Evolutionary conservation across 2,888 invertebrate genomes (phyloP).

Genomic region (Deilephila elpenor): DNA sequence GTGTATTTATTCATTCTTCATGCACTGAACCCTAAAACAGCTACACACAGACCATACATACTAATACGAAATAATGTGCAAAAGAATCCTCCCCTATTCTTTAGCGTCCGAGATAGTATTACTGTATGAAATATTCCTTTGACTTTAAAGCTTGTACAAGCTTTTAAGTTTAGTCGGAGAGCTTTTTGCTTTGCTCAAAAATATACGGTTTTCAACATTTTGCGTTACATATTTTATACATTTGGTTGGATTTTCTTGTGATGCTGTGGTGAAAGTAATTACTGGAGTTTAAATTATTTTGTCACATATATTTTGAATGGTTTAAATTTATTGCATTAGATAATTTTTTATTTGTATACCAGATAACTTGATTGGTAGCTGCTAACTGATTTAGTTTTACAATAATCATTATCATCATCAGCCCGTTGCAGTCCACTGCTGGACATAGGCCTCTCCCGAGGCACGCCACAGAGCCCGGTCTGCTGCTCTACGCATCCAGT

Average conservation of each 20-base stretch:
- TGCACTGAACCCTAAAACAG: background rate
- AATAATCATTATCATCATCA: too few relatives aligned
- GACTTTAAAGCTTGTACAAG: conserved; percentile 41
- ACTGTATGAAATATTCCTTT: conserved; percentile 39
- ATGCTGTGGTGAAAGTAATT: background rate
- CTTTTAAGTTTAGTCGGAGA: conserved; percentile 41
- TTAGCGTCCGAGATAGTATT: conserved; percentile 35
- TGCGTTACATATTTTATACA: background rate
- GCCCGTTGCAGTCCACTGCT: too few relatives aligned
- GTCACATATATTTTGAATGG: too few relatives aligned
- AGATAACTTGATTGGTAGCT: too few relatives aligned
- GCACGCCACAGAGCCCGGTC: too few relatives aligned
- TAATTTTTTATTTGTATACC: too few relatives aligned
- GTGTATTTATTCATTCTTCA: too few relatives aligned
- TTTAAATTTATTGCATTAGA: too few relatives aligned
- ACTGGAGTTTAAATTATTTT: too few relatives aligned
- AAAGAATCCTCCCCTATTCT: conserved; percentile 31
- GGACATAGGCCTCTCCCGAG: too few relatives aligned
- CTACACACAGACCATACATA: background rate
- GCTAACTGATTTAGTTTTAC: too few relatives aligned
- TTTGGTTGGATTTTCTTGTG: background rate
- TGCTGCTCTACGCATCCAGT: too few relatives aligned
- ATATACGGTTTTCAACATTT: conserved; percentile 28
- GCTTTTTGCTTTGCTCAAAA: conserved; percentile 35
- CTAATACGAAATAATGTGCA: conserved; percentile 7